Evolutionary conservation across 2,888 invertebrate species (phyloP).

Genomic region (Oegoconia quadripuncta): DNA sequence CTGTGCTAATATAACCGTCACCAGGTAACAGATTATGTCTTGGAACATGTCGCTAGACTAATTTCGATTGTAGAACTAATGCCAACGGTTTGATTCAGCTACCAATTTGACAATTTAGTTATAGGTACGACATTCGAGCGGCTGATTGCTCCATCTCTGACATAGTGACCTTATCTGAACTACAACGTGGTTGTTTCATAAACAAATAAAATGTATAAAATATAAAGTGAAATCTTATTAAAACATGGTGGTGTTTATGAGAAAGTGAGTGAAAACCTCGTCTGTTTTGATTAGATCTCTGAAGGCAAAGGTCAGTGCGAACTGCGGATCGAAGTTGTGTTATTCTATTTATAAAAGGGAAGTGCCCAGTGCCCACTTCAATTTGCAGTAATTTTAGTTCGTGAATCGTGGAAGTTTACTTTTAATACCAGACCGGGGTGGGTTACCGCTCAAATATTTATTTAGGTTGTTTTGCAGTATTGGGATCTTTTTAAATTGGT

Average conservation of each 20-base stretch:
- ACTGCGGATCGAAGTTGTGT: slow-evolving; percentile 34
- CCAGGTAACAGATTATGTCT: not conserved
- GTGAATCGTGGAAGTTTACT: slow-evolving; percentile 3
- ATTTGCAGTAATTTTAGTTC: slow-evolving; percentile 15
- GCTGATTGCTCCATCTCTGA: slow-evolving; percentile 29
- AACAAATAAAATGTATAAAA: slow-evolving; percentile 23
- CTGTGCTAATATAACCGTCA: not conserved
- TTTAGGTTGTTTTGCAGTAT: not conserved
- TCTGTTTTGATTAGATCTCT: slow-evolving; percentile 11
- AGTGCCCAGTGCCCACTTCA: slow-evolving; percentile 22
- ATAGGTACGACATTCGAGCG: slow-evolving; percentile 46
- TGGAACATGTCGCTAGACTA: slow-evolving; percentile 29
- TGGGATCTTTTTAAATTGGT: too few species aligned
- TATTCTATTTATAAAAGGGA: slow-evolving; percentile 27
- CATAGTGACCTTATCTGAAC: slow-evolving; percentile 30
- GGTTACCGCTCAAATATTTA: not conserved
- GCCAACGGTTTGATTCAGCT: slow-evolving; percentile 63
- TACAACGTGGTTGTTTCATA: slow-evolving; percentile 18
- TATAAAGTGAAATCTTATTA: slow-evolving; percentile 4
- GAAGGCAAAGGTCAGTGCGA: slow-evolving; percentile 17
- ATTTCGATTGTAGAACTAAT: slow-evolving; percentile 45
- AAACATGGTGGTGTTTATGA: slow-evolving; percentile 11
- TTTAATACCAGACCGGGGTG: not conserved
- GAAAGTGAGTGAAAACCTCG: slow-evolving; percentile 16
- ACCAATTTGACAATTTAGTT: slow-evolving; percentile 66